phyloP scores from a whole-genome alignment of 2,797 vertebrate genomes.

The Setipinna tenuifilis region DNA sequence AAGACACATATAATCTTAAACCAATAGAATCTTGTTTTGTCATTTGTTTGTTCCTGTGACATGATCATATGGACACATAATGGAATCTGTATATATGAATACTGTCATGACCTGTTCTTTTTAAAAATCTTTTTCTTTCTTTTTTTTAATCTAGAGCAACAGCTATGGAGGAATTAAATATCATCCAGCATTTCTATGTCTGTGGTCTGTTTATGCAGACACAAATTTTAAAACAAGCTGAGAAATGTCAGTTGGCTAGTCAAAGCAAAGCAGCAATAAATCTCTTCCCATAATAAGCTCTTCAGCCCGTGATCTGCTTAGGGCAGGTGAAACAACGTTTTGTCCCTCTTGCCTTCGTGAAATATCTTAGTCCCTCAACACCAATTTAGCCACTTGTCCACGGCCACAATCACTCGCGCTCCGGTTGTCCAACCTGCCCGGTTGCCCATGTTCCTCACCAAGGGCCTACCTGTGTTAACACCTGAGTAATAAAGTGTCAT shows the following conservation, averaged over 20 bases:
- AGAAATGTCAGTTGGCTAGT: conserved; percentile 4
- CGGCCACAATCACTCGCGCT: conserved; percentile 71
- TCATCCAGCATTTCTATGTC: conserved; percentile 1
- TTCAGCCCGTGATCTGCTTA: conserved; percentile 37
- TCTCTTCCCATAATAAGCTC: background rate
- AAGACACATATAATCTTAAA: no score
- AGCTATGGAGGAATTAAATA: background rate
- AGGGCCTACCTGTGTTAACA: conserved; percentile 73
- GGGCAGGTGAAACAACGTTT: conserved; percentile 36
- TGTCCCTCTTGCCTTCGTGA: conserved; percentile 66
- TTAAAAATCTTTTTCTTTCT: background rate
- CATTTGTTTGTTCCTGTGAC: no score
- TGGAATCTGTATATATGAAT: background rate
- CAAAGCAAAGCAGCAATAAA: conserved; percentile 3
- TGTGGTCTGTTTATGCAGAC: conserved; percentile 10
- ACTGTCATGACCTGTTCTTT: background rate
- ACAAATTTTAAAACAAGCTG: conserved; percentile 20
- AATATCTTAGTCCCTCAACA: conserved; percentile 72
- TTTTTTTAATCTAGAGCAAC: background rate
- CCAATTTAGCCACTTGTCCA: conserved; percentile 74
- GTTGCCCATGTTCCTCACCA: conserved; percentile 72
- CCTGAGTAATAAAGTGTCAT: conserved; percentile 77
- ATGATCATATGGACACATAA: background rate
- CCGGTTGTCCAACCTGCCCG: conserved; percentile 72
- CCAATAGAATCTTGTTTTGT: no score